Evolutionary conservation across 2,113 vertebrate genomes (phyloP).

Genomic region (Ciconia boyciana): DNA sequence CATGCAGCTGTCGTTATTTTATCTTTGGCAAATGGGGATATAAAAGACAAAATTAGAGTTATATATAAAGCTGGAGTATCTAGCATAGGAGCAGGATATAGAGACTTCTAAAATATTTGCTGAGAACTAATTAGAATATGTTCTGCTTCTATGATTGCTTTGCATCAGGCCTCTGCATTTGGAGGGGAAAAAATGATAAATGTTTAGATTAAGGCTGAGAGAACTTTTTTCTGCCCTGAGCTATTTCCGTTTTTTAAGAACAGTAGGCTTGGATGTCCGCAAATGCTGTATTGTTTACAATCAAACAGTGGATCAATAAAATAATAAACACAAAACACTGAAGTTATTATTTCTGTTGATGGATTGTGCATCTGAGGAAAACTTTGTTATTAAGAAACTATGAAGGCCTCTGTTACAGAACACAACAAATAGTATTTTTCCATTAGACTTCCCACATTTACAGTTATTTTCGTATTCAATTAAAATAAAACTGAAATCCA

Average conservation of each 20-base stretch:
- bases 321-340: conserved; percentile 51
- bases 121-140: neutral
- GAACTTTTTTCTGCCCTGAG: neutral
- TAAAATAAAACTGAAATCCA: neutral
- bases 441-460: neutral
- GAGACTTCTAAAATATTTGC: neutral
- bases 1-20: neutral
- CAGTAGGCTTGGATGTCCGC: neutral
- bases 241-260: conserved; percentile 1
- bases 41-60: neutral
- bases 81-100: neutral
- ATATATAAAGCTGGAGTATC: neutral
- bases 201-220: neutral
- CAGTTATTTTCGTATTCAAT: neutral
- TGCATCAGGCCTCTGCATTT: neutral
- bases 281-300: conserved; percentile 40
- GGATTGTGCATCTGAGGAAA: conserved; percentile 31
- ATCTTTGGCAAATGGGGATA: neutral
- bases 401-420: neutral
- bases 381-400: conserved; percentile 33
- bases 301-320: conserved; percentile 44
- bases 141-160: neutral
- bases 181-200: neutral
- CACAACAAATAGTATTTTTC: neutral
- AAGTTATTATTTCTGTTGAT: conserved; percentile 42